Evolutionary conservation across 2,113 vertebrate species (phyloP).

Genomic region (Bos javanicus): DNA sequence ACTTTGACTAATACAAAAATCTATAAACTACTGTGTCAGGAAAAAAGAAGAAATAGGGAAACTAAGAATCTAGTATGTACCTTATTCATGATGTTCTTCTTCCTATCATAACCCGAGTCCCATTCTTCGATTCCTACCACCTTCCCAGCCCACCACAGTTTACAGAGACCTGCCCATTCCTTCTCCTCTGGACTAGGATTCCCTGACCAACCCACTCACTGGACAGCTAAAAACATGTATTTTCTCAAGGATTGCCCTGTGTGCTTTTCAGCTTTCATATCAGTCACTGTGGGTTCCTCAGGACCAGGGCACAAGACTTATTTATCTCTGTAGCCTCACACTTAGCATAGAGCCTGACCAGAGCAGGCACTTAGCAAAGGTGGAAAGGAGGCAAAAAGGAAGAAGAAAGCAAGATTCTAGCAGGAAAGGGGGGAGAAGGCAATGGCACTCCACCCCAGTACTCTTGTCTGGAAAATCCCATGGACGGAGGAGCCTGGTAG

Average conservation of each 20-base stretch:
- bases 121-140: neutral
- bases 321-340: neutral
- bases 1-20: neutral
- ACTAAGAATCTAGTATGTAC: neutral
- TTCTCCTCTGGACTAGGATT: neutral
- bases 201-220: neutral
- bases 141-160: neutral
- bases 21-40: neutral
- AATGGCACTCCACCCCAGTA: too few relatives aligned
- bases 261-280: neutral
- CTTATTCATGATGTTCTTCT: neutral
- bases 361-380: neutral
- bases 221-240: neutral
- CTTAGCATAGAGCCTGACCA: neutral
- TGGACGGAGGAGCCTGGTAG: too few relatives aligned
- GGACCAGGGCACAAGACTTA: neutral
- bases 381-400: neutral
- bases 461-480: too few relatives aligned
- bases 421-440: neutral
- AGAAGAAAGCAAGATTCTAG: neutral
- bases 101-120: neutral
- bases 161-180: neutral
- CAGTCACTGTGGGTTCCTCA: neutral
- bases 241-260: neutral
- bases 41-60: conserved; percentile 2